Conservation (phyloP, 2,888 invertebrate genomes). For the Linyphia triangularis region DNA sequence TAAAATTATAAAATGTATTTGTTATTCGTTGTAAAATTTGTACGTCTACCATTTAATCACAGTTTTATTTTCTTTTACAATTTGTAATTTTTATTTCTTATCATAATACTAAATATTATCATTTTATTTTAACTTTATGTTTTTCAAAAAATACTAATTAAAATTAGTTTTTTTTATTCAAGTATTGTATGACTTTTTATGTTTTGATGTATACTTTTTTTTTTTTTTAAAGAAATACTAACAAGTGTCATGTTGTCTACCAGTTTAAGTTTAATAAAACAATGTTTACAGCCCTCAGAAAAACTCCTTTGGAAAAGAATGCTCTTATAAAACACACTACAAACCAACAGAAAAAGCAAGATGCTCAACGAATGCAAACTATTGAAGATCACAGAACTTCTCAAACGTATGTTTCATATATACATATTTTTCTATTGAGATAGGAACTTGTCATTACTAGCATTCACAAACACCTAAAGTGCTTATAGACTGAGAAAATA, state of each 20-base stretch:
- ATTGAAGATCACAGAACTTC: slow-evolving; percentile 76
- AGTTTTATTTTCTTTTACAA: neutral
- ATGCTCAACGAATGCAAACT: slow-evolving; percentile 75
- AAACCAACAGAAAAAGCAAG: slow-evolving; percentile 81
- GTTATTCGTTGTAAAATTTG: neutral
- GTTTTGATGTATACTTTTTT: neutral
- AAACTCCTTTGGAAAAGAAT: slow-evolving; percentile 92
- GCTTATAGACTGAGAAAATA: too few relatives aligned
- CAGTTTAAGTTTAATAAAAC: neutral
- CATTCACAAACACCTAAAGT: too few relatives aligned
- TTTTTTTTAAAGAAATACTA: neutral
- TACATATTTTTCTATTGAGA: too few relatives aligned
- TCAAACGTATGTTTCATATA: slow-evolving; percentile 69
- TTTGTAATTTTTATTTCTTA: neutral
- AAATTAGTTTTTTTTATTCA: neutral
- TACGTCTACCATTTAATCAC: neutral
- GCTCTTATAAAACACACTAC: slow-evolving; percentile 91
- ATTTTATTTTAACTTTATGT: too few relatives aligned
- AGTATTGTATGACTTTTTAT: neutral
- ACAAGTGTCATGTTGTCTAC: neutral
- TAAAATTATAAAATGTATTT: neutral
- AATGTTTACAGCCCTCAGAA: slow-evolving; percentile 79
- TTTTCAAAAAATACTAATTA: neutral
- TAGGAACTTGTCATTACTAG: too few relatives aligned
- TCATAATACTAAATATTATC: neutral